Conservation (phyloP, 2,113 vertebrate species). For the Nerophis lumbriciformis region DNA sequence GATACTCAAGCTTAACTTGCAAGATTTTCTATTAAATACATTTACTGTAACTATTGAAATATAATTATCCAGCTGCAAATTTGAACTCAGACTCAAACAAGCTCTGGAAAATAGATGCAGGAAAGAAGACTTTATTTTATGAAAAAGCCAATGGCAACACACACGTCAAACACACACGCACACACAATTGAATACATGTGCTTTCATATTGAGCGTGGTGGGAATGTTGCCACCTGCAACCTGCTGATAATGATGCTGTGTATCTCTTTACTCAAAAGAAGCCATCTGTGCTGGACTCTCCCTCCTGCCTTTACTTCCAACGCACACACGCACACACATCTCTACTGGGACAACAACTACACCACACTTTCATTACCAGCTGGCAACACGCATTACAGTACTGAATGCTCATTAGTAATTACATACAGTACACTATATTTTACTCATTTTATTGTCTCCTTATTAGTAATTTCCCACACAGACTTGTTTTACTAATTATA, state of each 20-base stretch:
- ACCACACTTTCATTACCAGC: background rate
- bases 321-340: conserved; percentile 15
- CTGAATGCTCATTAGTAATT: too few relatives aligned
- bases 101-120: background rate
- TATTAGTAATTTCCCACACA: too few relatives aligned
- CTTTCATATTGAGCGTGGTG: conserved; percentile 29
- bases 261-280: conserved; percentile 59
- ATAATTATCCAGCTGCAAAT: conserved; percentile 23
- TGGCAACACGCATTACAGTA: too few relatives aligned
- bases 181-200: background rate
- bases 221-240: conserved; percentile 57
- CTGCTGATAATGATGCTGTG: conserved; percentile 67
- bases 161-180: background rate
- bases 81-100: conserved; percentile 2
- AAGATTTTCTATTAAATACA: too few relatives aligned
- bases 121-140: background rate
- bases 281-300: conserved; percentile 67
- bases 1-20: background rate
- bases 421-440: too few relatives aligned
- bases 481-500: too few relatives aligned
- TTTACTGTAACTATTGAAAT: too few relatives aligned
- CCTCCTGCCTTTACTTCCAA: conserved; percentile 17
- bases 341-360: background rate
- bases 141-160: background rate
- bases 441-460: too few relatives aligned